Conservation (phyloP, 2,888 invertebrate genomes). For the Phyllotreta cruciferae region DNA sequence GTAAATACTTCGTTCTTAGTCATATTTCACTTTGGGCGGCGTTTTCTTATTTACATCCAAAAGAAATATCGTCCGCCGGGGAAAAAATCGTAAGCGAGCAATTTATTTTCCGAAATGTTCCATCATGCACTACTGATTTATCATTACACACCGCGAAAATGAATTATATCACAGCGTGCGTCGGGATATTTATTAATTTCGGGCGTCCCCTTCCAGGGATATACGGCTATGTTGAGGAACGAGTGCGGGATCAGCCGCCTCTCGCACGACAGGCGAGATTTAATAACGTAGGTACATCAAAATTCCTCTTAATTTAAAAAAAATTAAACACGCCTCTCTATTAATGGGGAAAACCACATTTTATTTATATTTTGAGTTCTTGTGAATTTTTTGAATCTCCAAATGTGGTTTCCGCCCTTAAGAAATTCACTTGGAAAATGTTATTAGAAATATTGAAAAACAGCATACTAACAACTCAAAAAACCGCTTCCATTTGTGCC, state of each 20-base stretch:
- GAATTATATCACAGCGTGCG: conserved; percentile 18
- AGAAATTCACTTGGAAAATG: too few species aligned
- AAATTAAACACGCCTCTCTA: too few species aligned
- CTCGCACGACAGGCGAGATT: conserved; percentile 2
- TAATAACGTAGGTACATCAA: not conserved
- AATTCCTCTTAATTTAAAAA: too few species aligned
- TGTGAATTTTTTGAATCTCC: too few species aligned
- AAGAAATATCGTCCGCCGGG: conserved; percentile 19
- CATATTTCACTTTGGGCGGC: conserved; percentile 21
- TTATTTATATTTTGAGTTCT: too few species aligned
- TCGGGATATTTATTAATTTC: conserved; percentile 9
- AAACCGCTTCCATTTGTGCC: too few species aligned
- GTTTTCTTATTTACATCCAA: conserved; percentile 25
- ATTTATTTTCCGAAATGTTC: conserved; percentile 22
- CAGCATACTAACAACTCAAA: too few species aligned
- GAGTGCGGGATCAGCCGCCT: not conserved
- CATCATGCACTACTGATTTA: conserved; percentile 27
- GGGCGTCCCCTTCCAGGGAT: not conserved
- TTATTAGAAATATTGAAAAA: too few species aligned
- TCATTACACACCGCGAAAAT: conserved; percentile 21
- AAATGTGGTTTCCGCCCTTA: too few species aligned
- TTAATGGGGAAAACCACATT: too few species aligned
- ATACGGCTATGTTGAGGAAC: not conserved
- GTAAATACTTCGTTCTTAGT: conserved; percentile 22
- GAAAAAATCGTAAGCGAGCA: conserved; percentile 18